A percentile compares a stretch with the other conserved stretches of the same genome.
Evolutionary conservation across 30 jellyfish, hydroid and myxozoan genomes (phyloP).

Genomic region (Hydra vulgaris): DNA sequence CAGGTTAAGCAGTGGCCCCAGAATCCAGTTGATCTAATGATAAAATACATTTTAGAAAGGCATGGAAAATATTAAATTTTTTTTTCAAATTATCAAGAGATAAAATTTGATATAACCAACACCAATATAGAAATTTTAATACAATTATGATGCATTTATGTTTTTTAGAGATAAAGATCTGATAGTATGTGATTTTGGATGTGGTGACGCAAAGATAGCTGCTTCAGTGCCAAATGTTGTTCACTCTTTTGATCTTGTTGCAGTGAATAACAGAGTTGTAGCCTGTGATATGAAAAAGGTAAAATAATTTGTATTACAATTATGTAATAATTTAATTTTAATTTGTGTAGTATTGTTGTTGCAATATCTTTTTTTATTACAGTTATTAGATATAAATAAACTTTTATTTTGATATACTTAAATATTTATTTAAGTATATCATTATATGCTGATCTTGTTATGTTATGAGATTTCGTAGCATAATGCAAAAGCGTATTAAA

Average conservation of each 20-base stretch:
- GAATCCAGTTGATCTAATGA: constrained; percentile 73
- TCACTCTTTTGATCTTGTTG: constrained; percentile 84
- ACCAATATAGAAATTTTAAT: too few relatives aligned
- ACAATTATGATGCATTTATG: too few relatives aligned
- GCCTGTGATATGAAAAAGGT: constrained; percentile 92
- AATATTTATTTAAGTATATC: too few relatives aligned
- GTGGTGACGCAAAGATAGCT: constrained; percentile 94
- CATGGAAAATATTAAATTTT: neutral
- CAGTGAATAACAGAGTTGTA: constrained; percentile 49
- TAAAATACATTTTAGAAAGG: constrained; percentile 40
- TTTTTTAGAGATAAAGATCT: constrained; percentile 46
- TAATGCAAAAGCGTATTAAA: too few relatives aligned
- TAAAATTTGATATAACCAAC: too few relatives aligned
- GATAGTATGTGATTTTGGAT: constrained; percentile 84
- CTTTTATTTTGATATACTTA: too few relatives aligned
- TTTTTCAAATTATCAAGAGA: neutral
- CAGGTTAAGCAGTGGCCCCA: constrained; percentile 88
- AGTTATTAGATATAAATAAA: too few relatives aligned
- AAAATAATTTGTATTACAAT: neutral
- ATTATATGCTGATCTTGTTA: too few relatives aligned
- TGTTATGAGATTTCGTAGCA: too few relatives aligned
- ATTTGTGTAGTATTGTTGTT: too few relatives aligned
- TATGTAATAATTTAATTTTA: neutral
- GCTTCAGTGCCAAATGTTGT: constrained; percentile 52
- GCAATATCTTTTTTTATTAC: too few relatives aligned